Conservation (phyloP, 2,797 vertebrate species). For the Sebastes kiyomatsui region DNA sequence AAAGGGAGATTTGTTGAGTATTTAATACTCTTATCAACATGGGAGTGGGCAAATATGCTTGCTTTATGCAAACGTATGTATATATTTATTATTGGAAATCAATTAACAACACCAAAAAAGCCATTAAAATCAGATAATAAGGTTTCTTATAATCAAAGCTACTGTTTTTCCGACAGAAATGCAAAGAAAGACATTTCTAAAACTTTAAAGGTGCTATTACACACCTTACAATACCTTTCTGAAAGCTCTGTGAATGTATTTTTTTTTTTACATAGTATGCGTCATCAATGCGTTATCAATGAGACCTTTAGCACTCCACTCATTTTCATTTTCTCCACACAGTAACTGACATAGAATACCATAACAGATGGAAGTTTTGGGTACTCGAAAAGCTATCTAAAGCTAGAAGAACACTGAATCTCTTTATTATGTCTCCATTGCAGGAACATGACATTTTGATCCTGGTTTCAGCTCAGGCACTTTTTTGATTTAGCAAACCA, state of each 20-base stretch:
- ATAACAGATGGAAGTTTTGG: constrained; percentile 3
- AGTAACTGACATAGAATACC: constrained; percentile 5
- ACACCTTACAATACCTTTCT: no score
- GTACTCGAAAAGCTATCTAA: constrained; percentile 21
- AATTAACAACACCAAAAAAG: no score
- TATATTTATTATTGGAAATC: no score
- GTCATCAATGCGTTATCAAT: no score
- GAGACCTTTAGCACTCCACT: no score
- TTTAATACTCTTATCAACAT: no score
- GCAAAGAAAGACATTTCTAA: not conserved
- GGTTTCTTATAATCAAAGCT: not conserved
- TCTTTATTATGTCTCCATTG: constrained; percentile 49
- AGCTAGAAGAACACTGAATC: constrained; percentile 26
- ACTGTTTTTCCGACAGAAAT: not conserved
- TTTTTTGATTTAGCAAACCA: constrained; percentile 68
- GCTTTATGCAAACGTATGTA: no score
- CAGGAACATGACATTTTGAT: constrained; percentile 71
- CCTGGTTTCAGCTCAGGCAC: constrained; percentile 54
- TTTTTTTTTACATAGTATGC: no score
- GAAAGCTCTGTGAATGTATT: no score
- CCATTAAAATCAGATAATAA: not conserved
- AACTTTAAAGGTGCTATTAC: not conserved
- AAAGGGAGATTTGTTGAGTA: no score
- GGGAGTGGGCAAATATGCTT: no score
- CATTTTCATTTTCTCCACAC: not conserved